Evolutionary conservation across 2,797 vertebrate genomes (phyloP).

Genomic region (Pseudomugil gertrudae): DNA sequence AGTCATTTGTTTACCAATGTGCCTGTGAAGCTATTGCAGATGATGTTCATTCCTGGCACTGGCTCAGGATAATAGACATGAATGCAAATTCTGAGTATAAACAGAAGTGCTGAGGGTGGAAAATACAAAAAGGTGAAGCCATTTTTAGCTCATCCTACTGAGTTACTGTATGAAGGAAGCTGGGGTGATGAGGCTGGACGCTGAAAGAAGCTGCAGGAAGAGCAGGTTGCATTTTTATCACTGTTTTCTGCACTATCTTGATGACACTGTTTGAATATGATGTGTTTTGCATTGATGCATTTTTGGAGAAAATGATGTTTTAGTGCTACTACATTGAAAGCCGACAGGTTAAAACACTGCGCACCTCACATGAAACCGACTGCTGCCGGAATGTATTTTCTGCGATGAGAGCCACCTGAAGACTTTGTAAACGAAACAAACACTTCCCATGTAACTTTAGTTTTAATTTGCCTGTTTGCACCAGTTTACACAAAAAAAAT

Average conservation of each 20-base stretch:
- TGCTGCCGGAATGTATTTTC: constrained; percentile 21
- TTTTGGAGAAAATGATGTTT: constrained; percentile 1
- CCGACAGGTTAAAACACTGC: constrained; percentile 1
- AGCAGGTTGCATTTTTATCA: constrained; percentile 14
- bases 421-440: not conserved
- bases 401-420: constrained; percentile 4
- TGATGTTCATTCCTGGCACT: constrained; percentile 17
- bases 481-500: constrained; percentile 38
- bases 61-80: constrained; percentile 29
- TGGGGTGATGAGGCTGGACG: constrained; percentile 9
- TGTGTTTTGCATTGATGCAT: constrained; percentile 2
- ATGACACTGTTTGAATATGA: not conserved
- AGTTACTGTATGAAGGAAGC: constrained; percentile 16
- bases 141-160: constrained; percentile 15
- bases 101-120: constrained; percentile 25
- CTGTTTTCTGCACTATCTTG: constrained; percentile 24
- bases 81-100: constrained; percentile 56
- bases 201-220: constrained; percentile 5
- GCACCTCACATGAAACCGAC: constrained; percentile 7
- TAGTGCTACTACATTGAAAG: not conserved
- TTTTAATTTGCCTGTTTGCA: constrained; percentile 12
- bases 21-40: constrained; percentile 30
- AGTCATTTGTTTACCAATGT: constrained; percentile 61
- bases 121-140: constrained; percentile 45
- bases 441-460: not conserved